Percentiles rank a stretch among this genome's conserved stretches.
phyloP scores from a whole-genome alignment of 2,797 vertebrate genomes.

The Decapterus maruadsi region DNA sequence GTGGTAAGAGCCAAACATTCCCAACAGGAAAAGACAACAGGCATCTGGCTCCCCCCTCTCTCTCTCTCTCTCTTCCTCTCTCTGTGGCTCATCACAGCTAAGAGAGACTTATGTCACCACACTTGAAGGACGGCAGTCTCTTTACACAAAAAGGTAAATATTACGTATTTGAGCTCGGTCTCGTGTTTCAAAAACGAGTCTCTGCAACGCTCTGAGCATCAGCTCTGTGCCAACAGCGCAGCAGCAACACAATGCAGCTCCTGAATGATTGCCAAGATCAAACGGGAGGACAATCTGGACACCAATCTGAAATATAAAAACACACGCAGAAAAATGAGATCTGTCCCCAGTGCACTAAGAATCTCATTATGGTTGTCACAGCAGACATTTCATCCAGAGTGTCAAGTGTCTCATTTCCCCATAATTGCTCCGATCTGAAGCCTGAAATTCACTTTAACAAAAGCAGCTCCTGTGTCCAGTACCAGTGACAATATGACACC shows the following conservation, averaged over 20 bases:
- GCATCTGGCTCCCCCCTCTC: slow-evolving; percentile 20
- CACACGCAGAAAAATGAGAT: background rate
- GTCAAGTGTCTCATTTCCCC: background rate
- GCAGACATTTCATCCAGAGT: slow-evolving; percentile 1
- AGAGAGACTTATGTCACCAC: slow-evolving; percentile 31
- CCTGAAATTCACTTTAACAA: background rate
- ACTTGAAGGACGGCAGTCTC: slow-evolving; percentile 10
- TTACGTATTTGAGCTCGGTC: background rate
- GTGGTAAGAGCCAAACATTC: slow-evolving; percentile 55
- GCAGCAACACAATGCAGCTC: background rate
- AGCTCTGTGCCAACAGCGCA: background rate
- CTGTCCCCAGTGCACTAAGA: background rate
- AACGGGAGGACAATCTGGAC: background rate
- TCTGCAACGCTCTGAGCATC: background rate
- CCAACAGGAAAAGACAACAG: slow-evolving; percentile 53
- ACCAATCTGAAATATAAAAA: background rate
- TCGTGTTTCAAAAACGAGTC: background rate
- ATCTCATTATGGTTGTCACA: background rate
- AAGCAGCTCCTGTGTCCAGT: background rate
- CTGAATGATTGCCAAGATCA: background rate
- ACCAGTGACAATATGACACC: background rate
- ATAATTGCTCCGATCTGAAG: background rate
- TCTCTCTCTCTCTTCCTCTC: background rate
- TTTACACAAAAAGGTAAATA: slow-evolving; percentile 9
- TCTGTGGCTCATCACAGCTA: background rate